A percentile compares a stretch with the other conserved stretches of the same genome.
phyloP scores from a whole-genome alignment of 1,140 invertebrate species.

The Brachionus rubens region DNA sequence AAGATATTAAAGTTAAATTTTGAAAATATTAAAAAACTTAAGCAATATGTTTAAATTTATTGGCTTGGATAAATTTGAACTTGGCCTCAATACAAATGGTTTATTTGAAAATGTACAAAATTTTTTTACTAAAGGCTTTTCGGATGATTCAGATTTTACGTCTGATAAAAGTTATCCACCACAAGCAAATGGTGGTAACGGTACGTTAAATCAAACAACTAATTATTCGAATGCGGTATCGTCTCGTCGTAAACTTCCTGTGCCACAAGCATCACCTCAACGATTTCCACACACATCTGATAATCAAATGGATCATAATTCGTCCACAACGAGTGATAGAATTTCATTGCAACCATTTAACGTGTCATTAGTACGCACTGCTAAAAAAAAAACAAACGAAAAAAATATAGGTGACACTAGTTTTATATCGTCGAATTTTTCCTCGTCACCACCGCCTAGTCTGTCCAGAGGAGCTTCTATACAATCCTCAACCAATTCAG shows the following conservation, averaged over 20 bases:
- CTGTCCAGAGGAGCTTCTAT: background rate
- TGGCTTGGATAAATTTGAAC: conserved; percentile 37
- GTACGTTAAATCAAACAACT: background rate
- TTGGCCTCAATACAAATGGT: conserved; percentile 4
- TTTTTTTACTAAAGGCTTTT: conserved; percentile 40
- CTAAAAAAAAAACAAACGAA: background rate
- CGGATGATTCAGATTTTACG: conserved; percentile 29
- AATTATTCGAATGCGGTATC: background rate
- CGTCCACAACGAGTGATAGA: conserved; percentile 14
- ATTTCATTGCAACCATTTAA: background rate
- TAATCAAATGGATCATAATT: background rate
- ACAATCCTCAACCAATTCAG: conserved; percentile 11
- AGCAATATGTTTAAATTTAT: conserved; percentile 43
- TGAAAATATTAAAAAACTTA: no score
- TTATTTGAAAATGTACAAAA: conserved; percentile 42
- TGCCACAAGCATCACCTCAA: background rate
- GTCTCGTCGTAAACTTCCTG: background rate
- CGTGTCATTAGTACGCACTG: background rate
- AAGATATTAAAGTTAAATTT: no score
- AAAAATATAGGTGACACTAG: background rate
- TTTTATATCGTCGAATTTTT: conserved; percentile 9
- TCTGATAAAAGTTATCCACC: background rate
- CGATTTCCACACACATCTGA: background rate
- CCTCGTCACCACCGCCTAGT: background rate
- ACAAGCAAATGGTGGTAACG: background rate